Base-by-base conservation (phyloP, 2,888 invertebrate genomes). In the Diarsia brunnea region DNA sequence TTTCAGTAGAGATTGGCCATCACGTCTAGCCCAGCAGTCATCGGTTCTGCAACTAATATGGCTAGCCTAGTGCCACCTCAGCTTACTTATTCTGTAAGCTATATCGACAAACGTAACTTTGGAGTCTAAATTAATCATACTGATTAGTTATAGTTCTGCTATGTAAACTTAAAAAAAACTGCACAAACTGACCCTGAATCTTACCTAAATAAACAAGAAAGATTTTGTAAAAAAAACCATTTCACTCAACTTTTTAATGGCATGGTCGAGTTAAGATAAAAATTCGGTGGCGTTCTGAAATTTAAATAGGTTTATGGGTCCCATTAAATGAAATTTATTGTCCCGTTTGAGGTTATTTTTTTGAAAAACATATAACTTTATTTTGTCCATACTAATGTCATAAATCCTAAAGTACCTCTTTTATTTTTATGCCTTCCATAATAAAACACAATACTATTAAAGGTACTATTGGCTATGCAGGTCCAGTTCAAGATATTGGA, bases 251-350 rank as follows among this genome's bases (percentile, higher is more conserved):
- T 82, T 85, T 79, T 73, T 75, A 87, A 87, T 75, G 76, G 69
- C 27, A 69, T 24, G 63, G 82, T 70, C 61, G 66, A 79, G 78
- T 85, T 74, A 76, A 75, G 83, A 82, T 82, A 87, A 82, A 85
- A 80, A 77, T 77, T 75, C 31, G 78, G 82, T 79, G 77, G 69
- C 45, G 65, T 60, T 60, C 61, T 58, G 73, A 73, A 77, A 82
- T 82, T 82, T 76, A 75, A 82, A 82, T 73, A 82, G 76, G 78
- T 87, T 79, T 79, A 82, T 71, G 81, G 73, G 71, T 49, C 24
- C 77, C 78, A 81, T 84, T 75, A 82, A 71, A 73, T 16, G 31
- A 19, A 85, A 86, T 84, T 87, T 87, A 87, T 75, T 27, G 53
- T 61, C 24, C 75, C 60, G 49, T 67, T 71, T 66, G 4, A 72